Conservation (phyloP, 2,797 vertebrate genomes). For the Sus cebifrons region DNA sequence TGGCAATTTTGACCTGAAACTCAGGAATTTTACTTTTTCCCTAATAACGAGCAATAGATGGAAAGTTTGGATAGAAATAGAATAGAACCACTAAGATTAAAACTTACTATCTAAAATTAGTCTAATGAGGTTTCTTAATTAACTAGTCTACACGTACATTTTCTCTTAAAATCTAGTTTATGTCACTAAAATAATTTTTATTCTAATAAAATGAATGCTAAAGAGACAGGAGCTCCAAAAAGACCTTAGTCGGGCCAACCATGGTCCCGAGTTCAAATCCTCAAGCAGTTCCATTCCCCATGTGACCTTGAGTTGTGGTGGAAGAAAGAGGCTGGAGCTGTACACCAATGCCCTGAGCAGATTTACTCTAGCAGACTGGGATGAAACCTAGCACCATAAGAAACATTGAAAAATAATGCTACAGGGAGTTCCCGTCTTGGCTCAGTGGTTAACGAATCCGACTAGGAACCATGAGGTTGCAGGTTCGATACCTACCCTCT, state of each 20-base stretch:
- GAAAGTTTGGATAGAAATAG: not conserved
- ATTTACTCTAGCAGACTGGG: not conserved
- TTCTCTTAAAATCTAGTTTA: slow-evolving; percentile 1
- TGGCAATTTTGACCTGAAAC: not conserved
- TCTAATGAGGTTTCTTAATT: not conserved
- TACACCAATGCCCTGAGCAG: not conserved
- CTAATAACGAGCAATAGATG: not conserved
- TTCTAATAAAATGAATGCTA: not conserved
- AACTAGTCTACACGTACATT: not conserved
- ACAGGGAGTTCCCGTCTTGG: too few species aligned
- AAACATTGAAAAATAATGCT: too few species aligned
- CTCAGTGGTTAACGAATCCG: too few species aligned
- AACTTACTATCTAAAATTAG: not conserved
- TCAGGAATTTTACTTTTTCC: not conserved
- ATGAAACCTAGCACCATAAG: not conserved
- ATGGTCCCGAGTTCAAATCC: not conserved
- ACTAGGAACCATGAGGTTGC: too few species aligned
- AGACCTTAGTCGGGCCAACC: too few species aligned
- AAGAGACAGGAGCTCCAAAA: not conserved
- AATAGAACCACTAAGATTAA: not conserved
- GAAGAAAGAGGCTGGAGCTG: rapidly evolving
- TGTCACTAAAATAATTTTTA: not conserved
- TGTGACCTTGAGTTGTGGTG: not conserved
- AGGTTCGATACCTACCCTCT: too few species aligned
- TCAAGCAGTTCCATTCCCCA: not conserved